Base-by-base conservation (phyloP, 2,888 invertebrate species). In the Thumatha senex region DNA sequence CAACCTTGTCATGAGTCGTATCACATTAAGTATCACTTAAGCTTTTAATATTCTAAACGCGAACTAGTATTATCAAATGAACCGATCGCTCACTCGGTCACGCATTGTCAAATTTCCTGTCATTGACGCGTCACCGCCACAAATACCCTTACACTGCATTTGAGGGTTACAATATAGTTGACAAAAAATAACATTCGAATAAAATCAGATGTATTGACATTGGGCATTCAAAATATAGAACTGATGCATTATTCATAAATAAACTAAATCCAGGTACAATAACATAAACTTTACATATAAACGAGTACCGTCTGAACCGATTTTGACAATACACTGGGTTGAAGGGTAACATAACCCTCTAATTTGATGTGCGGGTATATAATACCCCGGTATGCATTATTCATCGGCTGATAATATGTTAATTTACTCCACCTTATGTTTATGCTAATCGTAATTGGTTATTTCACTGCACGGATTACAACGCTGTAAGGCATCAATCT, bases 401-500 rank as follows among this genome's bases (percentile, higher is more conserved):
- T 85, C 85, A 89, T 84, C 49, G 63, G 54, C 67, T 74, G 80
- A 81, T 82, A 82, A 82, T 89, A 89, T 88, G 89, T 83, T 85
- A 88, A 89, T 88, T 82, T 70, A 79, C 78, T 76, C 67, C 76
- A 83, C 86, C 84, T 89, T 86, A 86, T 87, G 87, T 86, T 89
- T 89, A 89, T 89, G 88, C 74, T 88, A 89, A 90, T 89, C 78
- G 73, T 89, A 88, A 89, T 89, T 89, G 89, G 84, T 89, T 89
- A 88, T 88, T 88, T 89, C 80, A 76, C 74, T 74, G 81, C 78
- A 77, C 76, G 77, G 85, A 82, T 86, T 84, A 82, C 73, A 67
- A 66, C 60, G 66, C 63, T 65, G 67, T 63, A 56, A 59, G 63
- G 66, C 78, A 80, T 84, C 84, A 79, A 82, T 84, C 84, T 79